These are phyloP conservation scores for Eueremaeus valkanovi DNA, from an alignment of 2,888 invertebrate genomes.

Conservation along the genomic window DNA sequence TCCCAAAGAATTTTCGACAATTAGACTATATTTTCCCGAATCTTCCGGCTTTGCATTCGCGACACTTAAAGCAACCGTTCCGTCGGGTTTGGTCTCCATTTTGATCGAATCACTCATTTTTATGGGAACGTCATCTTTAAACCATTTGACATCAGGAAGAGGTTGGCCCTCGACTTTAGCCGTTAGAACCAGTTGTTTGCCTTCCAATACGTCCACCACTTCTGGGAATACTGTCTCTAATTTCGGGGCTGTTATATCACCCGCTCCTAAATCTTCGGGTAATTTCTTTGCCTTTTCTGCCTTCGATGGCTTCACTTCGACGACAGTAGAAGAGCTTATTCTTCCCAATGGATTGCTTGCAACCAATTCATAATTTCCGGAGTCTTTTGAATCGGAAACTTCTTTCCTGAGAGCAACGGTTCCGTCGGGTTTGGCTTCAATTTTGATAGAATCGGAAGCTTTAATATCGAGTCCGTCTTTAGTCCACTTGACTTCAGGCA, in stretches of 20 bases:
- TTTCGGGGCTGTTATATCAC: neutral
- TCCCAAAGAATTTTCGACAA: conserved; percentile 48
- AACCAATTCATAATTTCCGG: conserved; percentile 72
- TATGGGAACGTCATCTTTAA: conserved; percentile 33
- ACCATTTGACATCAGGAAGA: conserved; percentile 5
- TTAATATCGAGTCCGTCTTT: conserved; percentile 28
- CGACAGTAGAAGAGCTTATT: conserved; percentile 47
- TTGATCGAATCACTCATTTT: neutral
- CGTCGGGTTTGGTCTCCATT: conserved; percentile 63
- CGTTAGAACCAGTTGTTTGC: conserved; percentile 27
- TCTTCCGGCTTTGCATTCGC: conserved; percentile 62
- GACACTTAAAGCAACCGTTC: conserved; percentile 63
- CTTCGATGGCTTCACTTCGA: conserved; percentile 37
- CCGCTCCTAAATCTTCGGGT: conserved; percentile 26
- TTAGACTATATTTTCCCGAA: conserved; percentile 75
- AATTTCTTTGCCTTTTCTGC: conserved; percentile 9
- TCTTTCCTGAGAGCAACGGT: conserved; percentile 61
- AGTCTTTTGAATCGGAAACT: conserved; percentile 64
- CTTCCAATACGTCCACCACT: conserved; percentile 23
- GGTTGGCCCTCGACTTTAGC: conserved; percentile 56
- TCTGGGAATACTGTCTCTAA: conserved; percentile 2
- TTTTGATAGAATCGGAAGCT: conserved; percentile 54
- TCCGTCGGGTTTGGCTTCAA: conserved; percentile 65
- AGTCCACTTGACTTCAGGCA: conserved; percentile 80
- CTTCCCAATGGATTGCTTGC: conserved; percentile 29